Base-by-base conservation (phyloP, 2,888 invertebrate species). In the Maniola hyperantus region DNA sequence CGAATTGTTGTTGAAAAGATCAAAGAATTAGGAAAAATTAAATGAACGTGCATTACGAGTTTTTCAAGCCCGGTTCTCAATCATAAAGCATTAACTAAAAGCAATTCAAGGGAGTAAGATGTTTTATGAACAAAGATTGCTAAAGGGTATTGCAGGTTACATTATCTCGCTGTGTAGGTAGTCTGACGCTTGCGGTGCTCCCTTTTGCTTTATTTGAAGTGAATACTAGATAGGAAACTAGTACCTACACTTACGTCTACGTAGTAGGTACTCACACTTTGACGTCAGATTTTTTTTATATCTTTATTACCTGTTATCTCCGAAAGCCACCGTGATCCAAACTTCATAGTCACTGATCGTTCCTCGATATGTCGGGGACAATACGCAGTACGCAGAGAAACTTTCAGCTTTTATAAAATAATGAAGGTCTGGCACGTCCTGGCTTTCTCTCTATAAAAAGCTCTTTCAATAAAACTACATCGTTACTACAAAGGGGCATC, bases 1-100 rank as follows among this genome's bases (percentile, higher is more conserved):
- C 33, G 42, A 46, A 33, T 15, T 58, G 26, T 46, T 46, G 33
- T 58, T 44, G n/a, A 44, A 26, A 44, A 58, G 42, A 59, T 46
- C n/a, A 59, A 44, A 58, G 44, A 58, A 13, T 15, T 51, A 20
- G 20, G 15, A 46, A 51, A 51, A 51, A n/a, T 34, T n/a, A 34
- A 33, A 34, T 7, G 50, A 5, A 50, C 1, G 1, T 34, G 7
- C 53, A 54, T 54, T 54, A 34, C n/a, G 15, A 39, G 18, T 39
- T 39, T n/a, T 39, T 55, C 15, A n/a, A 18, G 18, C 50, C 13
- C 11, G 20, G 18, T 36, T 55, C 5, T 39, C 39, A 20, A 39
- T 39, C 39, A 42, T 42, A 18, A 18, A 20, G 20, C 39, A 20
- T 55, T 55, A 55, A 55, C 36, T 39, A 39, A 42, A 57, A 42